Evolutionary conservation across 2,888 invertebrate genomes (phyloP), one percentile per base, ranked within the genome.

Genomic region (Ditylenchus weischeri): DNA sequence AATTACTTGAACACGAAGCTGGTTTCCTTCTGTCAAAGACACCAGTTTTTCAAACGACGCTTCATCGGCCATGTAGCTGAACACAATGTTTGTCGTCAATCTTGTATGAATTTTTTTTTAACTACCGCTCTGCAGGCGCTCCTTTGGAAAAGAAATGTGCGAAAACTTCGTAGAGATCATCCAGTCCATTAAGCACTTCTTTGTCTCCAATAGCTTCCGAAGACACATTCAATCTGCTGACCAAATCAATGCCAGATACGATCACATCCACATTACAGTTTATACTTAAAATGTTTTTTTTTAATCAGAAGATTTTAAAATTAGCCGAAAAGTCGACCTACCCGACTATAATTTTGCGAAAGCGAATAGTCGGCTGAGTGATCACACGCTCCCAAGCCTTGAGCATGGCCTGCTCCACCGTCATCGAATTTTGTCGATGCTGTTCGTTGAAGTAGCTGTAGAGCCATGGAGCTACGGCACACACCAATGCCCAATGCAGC

Each of bases 211-310:
- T 73, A 4, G 76, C 70, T 1, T 79, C 77, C 11, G 84, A 81
- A 8, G 78, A 74, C 8, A 83, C 69, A 62, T 68, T 68, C 29
- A 85, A 72, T 15, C 80, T 72, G 47, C 82, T 77, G 43, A 85
- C 73, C 5, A 86, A 71, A 3, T 75, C 78, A 3, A 83, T 80
- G 13, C 84, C 85, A n/a, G 82, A 78, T 0, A 85, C 84, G 68
- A 85, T 85, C 47, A 85, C 77, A 73, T 86, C 86, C 15, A 85
- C 81, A 74, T 85, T 84, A 65, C 84, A 83, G 73, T 86, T 86
- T 83, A 84, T 72, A 75, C 84, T 67, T 69, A 66, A 64, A 73
- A n/a, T 0, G 0, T 58, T 19, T n/a, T 23, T 35, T 35, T 62
- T 36, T 10, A 15, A 8, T 11, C 29, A 29, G 29, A 62, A 62